Conservation (phyloP, 2,888 invertebrate genomes). For the Serrognathus titanus region DNA sequence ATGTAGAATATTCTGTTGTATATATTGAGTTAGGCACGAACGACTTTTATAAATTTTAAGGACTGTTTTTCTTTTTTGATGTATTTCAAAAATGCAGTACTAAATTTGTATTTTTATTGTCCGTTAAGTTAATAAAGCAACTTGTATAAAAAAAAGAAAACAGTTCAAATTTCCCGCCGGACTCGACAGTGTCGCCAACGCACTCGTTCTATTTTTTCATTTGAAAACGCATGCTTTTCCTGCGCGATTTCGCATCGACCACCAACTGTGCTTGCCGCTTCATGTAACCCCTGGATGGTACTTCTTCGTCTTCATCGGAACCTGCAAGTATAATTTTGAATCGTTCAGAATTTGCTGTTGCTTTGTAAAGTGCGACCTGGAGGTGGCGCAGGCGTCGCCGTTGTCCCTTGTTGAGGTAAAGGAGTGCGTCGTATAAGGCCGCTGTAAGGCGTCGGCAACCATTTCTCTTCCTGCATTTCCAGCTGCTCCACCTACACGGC, state of each 20-base stretch:
- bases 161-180: no score
- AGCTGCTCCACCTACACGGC: conserved; percentile 14
- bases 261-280: conserved; percentile 82
- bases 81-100: conserved; percentile 33
- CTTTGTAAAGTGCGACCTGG: conserved; percentile 18
- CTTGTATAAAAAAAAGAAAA: conserved; percentile 5
- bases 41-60: conserved; percentile 18
- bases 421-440: conserved; percentile 43
- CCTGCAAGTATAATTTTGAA: conserved; percentile 22
- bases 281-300: conserved; percentile 73
- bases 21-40: conserved; percentile 17
- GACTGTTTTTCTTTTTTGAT: conserved; percentile 22
- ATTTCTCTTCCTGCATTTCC: conserved; percentile 37
- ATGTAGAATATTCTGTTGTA: conserved; percentile 13
- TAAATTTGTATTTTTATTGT: conserved; percentile 40
- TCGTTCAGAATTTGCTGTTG: not conserved
- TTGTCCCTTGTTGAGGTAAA: conserved; percentile 38
- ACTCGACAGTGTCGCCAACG: no score
- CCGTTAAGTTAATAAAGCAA: conserved; percentile 32
- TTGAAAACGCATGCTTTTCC: conserved; percentile 63
- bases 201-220: conserved; percentile 25
- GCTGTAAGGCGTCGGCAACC: conserved; percentile 44
- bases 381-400: conserved; percentile 36
- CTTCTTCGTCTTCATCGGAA: conserved; percentile 80
- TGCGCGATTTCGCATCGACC: conserved; percentile 75